Evolutionary conservation across 1,140 invertebrate species (phyloP), one percentile per base, ranked within the genome.

Genomic region (Bombus confusus): DNA sequence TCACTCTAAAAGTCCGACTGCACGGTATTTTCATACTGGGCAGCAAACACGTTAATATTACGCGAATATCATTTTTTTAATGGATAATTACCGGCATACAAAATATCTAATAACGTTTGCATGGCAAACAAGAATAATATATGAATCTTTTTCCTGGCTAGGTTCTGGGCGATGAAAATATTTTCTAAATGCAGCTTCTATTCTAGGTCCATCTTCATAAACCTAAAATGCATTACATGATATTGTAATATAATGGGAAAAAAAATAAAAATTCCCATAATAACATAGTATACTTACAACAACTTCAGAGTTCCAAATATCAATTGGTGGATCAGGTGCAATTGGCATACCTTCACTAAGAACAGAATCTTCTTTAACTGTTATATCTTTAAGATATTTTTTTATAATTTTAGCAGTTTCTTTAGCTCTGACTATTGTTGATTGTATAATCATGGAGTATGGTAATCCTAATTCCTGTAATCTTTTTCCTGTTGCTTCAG

Each of bases 61-160:
- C 18, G 22, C 12, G 28, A 64, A 66, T 25, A 34, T 25, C 12
- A 66, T 52, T 34, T 66, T 64, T 84, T 73, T n/a, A n/a, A 78
- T 52, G 31, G 41, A n/a, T 77, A 37, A 52, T 79, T 94, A 98
- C 98, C 98, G 97, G 96, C 99, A 99, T n/a, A 99, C 97, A 95
- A 99, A 99, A 95, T 99, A 99, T 83, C 99, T 95, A 90, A 99
- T 99, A 18, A 99, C 99, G 95, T 99, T 99, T 25, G 98, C 99
- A 95, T 99, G 99, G 90, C 99, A 99, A 10, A 99, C 98, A 69
- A 99, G 95, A 41, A 99, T 93, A 76, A 99, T 99, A 93, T 98
- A 99, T 12, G 97, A 97, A 93, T 99, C 98, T 81, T 97, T 95
- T 69, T 96, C 96, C 95, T 99, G 98, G 12, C 96, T 95, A 4